Evolutionary conservation across 2,888 invertebrate genomes (phyloP).

Genomic region (Zygogramma bicolorata): DNA sequence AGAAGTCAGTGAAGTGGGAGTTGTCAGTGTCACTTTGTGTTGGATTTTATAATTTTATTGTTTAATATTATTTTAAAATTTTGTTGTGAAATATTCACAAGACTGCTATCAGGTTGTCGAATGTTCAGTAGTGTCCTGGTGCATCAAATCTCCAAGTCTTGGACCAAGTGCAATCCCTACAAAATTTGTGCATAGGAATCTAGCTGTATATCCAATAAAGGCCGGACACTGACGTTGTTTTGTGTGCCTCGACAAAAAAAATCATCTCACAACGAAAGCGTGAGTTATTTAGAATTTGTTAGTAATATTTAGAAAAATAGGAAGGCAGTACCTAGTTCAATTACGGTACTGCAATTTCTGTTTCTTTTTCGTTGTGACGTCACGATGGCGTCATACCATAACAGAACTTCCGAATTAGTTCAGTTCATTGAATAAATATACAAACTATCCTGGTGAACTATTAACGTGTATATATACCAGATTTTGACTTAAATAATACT

Average conservation of each 20-base stretch:
- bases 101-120: background rate
- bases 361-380: constrained; percentile 11
- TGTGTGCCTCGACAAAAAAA: constrained; percentile 74
- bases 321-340: constrained; percentile 7
- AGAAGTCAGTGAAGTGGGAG: constrained; percentile 1
- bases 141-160: background rate
- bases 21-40: constrained; percentile 12
- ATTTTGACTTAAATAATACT: background rate
- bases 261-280: constrained; percentile 71
- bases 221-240: constrained; percentile 70
- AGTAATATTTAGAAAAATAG: background rate
- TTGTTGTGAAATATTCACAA: background rate
- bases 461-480: background rate
- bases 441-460: constrained; percentile 5
- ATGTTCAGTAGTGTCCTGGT: background rate
- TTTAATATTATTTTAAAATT: constrained; percentile 10
- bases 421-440: constrained; percentile 10
- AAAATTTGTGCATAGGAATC: background rate
- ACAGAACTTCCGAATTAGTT: constrained; percentile 19
- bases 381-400: constrained; percentile 25
- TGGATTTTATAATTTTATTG: constrained; percentile 13
- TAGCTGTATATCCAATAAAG: constrained; percentile 40
- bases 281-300: constrained; percentile 60
- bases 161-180: background rate
- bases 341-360: constrained; percentile 9